Evolutionary conservation across 2,888 invertebrate species (phyloP).

Genomic region (Lymantria monacha): DNA sequence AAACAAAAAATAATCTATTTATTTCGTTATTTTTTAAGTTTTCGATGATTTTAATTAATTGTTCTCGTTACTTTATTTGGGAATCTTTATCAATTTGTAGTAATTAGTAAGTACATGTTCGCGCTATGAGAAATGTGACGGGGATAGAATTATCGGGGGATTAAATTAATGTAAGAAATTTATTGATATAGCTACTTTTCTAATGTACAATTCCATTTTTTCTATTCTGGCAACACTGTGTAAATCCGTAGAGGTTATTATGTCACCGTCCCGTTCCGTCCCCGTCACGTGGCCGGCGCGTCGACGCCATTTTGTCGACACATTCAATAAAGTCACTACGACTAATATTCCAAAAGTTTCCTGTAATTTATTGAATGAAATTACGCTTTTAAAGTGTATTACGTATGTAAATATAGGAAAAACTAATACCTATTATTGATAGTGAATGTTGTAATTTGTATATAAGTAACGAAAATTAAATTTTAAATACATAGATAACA

Average conservation of each 20-base stretch:
- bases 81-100: slow-evolving; percentile 76
- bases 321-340: slow-evolving; percentile 30
- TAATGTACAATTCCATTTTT: slow-evolving; percentile 71
- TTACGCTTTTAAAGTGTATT: slow-evolving; percentile 81
- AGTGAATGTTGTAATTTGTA: slow-evolving; percentile 83
- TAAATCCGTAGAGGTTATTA: slow-evolving; percentile 32
- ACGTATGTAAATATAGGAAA: slow-evolving; percentile 80
- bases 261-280: not conserved
- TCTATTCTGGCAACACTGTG: slow-evolving; percentile 54
- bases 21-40: slow-evolving; percentile 81
- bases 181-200: slow-evolving; percentile 50
- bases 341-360: slow-evolving; percentile 71
- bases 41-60: slow-evolving; percentile 79
- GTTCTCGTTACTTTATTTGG: slow-evolving; percentile 80
- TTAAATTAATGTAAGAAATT: slow-evolving; percentile 18
- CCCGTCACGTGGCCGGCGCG: not conserved
- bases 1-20: slow-evolving; percentile 66
- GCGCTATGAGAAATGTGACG: slow-evolving; percentile 45
- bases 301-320: not conserved
- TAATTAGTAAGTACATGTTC: slow-evolving; percentile 61
- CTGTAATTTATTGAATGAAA: slow-evolving; percentile 77
- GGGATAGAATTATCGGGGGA: slow-evolving; percentile 44
- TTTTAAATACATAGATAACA: slow-evolving; percentile 82
- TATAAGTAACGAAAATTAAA: slow-evolving; percentile 82
- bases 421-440: slow-evolving; percentile 79